These are phyloP conservation scores for Picus viridis DNA, from an alignment of 2,797 vertebrate species.

Conservation along the genomic window DNA sequence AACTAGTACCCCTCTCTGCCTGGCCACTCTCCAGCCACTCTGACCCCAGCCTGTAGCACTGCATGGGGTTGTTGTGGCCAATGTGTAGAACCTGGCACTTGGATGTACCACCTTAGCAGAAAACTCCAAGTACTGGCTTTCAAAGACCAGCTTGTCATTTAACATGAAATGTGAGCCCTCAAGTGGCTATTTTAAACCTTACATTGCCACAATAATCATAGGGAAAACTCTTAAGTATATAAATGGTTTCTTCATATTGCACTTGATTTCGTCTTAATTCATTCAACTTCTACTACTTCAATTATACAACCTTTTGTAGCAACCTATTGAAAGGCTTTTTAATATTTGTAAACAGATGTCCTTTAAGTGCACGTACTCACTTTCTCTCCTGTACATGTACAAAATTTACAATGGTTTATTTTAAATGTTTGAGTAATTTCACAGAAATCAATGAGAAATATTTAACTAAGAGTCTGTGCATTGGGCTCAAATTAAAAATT, in stretches of 20 bases:
- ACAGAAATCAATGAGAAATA: background rate
- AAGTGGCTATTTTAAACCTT: constrained; percentile 37
- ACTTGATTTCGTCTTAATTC: background rate
- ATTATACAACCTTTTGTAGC: background rate
- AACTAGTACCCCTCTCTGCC: too few relatives aligned
- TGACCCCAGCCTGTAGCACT: too few relatives aligned
- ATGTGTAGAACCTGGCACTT: too few relatives aligned
- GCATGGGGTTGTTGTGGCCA: too few relatives aligned
- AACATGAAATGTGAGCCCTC: constrained; percentile 25
- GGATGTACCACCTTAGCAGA: background rate
- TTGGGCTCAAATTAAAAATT: background rate
- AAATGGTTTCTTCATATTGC: background rate
- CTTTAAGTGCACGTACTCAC: background rate
- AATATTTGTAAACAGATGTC: background rate
- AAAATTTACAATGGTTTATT: background rate
- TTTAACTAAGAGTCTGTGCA: background rate
- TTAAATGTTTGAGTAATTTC: background rate
- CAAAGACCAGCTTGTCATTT: background rate
- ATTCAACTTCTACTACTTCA: background rate
- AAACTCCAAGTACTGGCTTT: background rate
- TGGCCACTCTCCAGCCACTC: too few relatives aligned
- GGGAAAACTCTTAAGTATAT: background rate
- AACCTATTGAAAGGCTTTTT: background rate
- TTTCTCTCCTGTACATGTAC: background rate
- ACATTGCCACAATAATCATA: background rate